These are phyloP conservation scores for Octodon degus DNA, from an alignment of 2,113 vertebrate species.

Conservation along the genomic window DNA sequence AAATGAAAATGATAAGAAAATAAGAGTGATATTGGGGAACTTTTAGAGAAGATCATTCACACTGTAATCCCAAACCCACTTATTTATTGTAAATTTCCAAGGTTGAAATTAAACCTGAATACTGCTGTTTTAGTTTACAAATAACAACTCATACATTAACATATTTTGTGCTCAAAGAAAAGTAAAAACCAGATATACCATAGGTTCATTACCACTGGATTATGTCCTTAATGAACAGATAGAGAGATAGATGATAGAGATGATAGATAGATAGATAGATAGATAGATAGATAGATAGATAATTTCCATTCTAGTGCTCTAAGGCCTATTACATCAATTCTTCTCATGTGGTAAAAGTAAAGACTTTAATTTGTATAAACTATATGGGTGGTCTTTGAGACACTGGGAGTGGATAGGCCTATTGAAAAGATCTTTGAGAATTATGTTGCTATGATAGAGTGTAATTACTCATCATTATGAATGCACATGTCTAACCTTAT, in stretches of 20 bases:
- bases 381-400: not conserved
- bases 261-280: no score
- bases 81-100: not conserved
- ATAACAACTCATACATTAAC: not conserved
- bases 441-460: not conserved
- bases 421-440: not conserved
- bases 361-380: not conserved
- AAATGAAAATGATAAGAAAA: not conserved
- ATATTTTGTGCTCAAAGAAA: not conserved
- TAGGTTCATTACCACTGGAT: not conserved
- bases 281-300: no score
- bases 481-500: not conserved
- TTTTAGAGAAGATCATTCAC: not conserved
- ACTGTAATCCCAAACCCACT: not conserved
- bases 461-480: conserved; percentile 20
- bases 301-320: not conserved
- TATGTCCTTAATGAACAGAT: not conserved
- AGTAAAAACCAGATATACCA: not conserved
- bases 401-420: not conserved
- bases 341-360: not conserved
- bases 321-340: not conserved
- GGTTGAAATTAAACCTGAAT: not conserved
- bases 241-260: no score
- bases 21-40: not conserved
- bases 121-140: not conserved